These are phyloP conservation scores for Tupiocoris notatus DNA, from an alignment of 2,888 invertebrate genomes.

Conservation along the genomic window DNA sequence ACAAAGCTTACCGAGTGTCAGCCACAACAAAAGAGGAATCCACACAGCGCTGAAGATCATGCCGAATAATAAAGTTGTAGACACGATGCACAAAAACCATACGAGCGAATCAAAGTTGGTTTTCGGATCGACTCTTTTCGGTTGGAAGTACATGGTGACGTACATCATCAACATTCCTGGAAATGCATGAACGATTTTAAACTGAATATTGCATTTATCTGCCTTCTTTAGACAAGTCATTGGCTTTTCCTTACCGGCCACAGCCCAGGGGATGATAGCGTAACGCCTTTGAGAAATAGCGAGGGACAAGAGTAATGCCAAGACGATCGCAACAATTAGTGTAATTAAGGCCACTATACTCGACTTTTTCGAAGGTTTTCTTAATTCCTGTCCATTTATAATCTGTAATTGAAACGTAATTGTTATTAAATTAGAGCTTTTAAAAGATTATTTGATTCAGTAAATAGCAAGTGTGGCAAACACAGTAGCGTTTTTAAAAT, in stretches of 20 bases:
- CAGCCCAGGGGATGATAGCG: constrained; percentile 7
- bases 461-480: too few species aligned
- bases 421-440: too few species aligned
- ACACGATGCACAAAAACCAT: background rate
- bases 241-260: background rate
- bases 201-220: background rate
- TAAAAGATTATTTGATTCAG: too few species aligned
- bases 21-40: constrained; percentile 19
- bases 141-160: constrained; percentile 7
- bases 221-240: background rate
- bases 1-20: constrained; percentile 3
- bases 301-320: constrained; percentile 3
- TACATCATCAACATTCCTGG: background rate
- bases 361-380: background rate
- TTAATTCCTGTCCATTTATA: background rate
- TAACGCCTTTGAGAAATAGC: background rate
- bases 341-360: background rate
- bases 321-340: background rate
- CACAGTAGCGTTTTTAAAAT: too few species aligned
- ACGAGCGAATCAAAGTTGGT: background rate
- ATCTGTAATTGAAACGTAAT: background rate
- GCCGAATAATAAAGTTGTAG: constrained; percentile 13
- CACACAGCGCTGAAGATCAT: background rate
- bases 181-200: background rate
- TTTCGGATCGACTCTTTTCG: background rate